Evolutionary conservation across 2,888 invertebrate genomes (phyloP), one percentile per base, ranked within the genome.

Genomic region (Tillus elongatus): DNA sequence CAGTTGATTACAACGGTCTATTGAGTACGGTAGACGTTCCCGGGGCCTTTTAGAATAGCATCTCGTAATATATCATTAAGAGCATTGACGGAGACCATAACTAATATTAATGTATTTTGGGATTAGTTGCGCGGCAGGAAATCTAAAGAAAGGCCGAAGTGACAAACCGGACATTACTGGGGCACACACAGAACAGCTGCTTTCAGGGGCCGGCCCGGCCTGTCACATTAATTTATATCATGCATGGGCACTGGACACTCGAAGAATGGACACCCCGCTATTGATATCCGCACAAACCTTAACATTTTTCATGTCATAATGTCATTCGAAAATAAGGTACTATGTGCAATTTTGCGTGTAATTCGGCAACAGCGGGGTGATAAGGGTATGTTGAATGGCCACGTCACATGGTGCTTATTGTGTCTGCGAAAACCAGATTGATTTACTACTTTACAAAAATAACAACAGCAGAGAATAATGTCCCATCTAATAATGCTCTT

Each of bases 81-180:
- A 45, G 52, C 54, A 55, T 58, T 57, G 56, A 56, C 54, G 50
- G 52, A 61, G 57, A 57, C 62, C 63, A 63, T 61, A 60, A 61
- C 63, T 63, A 62, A 64, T 60, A 57, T 57, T 54, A 57, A 61
- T 64, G 60, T 60, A 63, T 62, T 62, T 60, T 58, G 54, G 56
- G 59, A 64, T 63, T 62, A 59, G 61, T 56, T 52, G 49, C 55
- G 54, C 58, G 50, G 53, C 52, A 45, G 55, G 54, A 48, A 36
- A 38, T 36, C 44, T 43, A 51, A 54, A 54, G 55, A 49, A 50
- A 53, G 40, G 38, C 46, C 35, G 49, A 54, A 57, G 56, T 54
- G 58, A 56, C 59, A 59, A 54, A 55, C 58, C 57, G 59, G 59
- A 60, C 59, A 59, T 56, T 56, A 52, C 47, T 44, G 43, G 51